phyloP scores from a whole-genome alignment of 2,888 invertebrate species.

The Terebella lapidaria region DNA sequence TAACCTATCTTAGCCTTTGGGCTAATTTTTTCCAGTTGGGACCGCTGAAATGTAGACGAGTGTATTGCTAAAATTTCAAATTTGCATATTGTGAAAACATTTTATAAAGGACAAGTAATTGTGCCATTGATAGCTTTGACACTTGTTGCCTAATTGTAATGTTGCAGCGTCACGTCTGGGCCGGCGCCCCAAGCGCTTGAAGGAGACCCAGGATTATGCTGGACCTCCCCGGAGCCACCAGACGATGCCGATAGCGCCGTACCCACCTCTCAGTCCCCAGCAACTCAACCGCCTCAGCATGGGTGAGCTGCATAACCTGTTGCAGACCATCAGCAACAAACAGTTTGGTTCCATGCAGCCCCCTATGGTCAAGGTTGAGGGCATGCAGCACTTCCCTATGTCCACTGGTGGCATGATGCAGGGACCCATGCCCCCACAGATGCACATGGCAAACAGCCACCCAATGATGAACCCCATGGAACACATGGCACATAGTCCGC shows the following conservation, averaged over 20 bases:
- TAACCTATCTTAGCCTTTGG: no score
- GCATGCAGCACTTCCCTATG: not conserved
- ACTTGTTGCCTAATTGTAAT: no score
- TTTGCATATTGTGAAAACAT: no score
- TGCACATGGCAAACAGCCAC: not conserved
- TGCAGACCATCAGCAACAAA: slow-evolving; percentile 39
- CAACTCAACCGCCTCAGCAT: slow-evolving; percentile 43
- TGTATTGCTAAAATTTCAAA: no score
- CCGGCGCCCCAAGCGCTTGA: slow-evolving; percentile 50
- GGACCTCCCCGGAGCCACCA: slow-evolving; percentile 1
- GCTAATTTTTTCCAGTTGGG: no score
- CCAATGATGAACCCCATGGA: not conserved
- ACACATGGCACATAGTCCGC: not conserved
- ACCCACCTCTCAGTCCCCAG: slow-evolving; percentile 28
- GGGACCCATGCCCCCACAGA: not conserved
- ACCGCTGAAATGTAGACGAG: no score
- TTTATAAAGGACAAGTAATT: no score
- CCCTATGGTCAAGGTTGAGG: not conserved
- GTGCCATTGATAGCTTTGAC: no score
- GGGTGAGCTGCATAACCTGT: slow-evolving; percentile 45
- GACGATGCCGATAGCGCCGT: slow-evolving; percentile 48
- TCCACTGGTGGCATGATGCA: not conserved
- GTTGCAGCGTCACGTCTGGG: slow-evolving; percentile 52
- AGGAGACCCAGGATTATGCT: slow-evolving; percentile 32
- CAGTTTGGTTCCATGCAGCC: not conserved